phyloP scores from a whole-genome alignment of 2,888 invertebrate genomes.

The Drosophila trichaetosa region DNA sequence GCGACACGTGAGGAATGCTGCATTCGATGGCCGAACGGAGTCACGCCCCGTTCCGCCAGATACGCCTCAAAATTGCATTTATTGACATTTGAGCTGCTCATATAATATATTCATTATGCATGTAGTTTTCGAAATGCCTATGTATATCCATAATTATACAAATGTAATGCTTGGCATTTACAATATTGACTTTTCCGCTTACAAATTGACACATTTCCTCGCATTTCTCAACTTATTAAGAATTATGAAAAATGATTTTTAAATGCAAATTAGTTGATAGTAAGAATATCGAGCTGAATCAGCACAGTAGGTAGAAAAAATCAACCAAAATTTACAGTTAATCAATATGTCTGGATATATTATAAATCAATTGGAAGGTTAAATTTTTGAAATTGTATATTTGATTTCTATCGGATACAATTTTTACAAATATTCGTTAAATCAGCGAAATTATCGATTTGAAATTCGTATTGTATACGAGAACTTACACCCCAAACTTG shows the following conservation, averaged over 20 bases:
- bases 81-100: conserved; percentile 8
- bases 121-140: neutral
- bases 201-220: neutral
- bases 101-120: neutral
- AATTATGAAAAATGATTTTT: neutral
- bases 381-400: no score
- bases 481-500: neutral
- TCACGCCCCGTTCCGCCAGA: conserved; percentile 43
- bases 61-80: conserved; percentile 27
- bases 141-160: neutral
- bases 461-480: neutral
- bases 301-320: neutral
- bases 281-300: neutral
- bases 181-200: neutral
- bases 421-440: no score
- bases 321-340: neutral
- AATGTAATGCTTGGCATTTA: conserved; percentile 1
- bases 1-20: conserved; percentile 39
- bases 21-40: conserved; percentile 26
- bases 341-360: neutral
- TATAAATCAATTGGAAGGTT: neutral
- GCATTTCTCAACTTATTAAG: neutral
- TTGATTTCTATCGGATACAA: no score
- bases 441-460: no score
- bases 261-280: neutral